These are phyloP conservation scores for Embiotoca jacksoni DNA, from an alignment of 2,113 vertebrate species.

Conservation along the genomic window DNA sequence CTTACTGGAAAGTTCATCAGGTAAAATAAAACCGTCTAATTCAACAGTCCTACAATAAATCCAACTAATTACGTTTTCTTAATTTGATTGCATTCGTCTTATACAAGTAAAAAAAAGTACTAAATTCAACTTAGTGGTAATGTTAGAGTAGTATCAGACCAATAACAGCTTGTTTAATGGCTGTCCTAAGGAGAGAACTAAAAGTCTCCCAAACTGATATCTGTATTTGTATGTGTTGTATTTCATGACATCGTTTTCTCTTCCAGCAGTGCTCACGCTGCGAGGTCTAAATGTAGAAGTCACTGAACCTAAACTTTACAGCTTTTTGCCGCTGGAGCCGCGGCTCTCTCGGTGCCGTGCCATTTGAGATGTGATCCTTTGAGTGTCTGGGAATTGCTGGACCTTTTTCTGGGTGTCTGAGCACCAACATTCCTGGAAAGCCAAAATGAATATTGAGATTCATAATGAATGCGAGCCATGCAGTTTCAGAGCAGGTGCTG, in stretches of 20 bases:
- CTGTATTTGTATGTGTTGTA: no score
- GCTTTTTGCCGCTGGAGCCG: slow-evolving; percentile 15
- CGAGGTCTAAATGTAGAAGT: slow-evolving; percentile 41
- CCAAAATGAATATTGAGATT: slow-evolving; percentile 76
- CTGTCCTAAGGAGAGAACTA: no score
- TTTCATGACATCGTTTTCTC: no score
- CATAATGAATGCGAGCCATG: slow-evolving; percentile 73
- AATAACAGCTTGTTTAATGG: not conserved
- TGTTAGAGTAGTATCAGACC: not conserved
- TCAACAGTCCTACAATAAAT: no score
- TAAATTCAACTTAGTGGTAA: not conserved
- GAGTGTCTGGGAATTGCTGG: slow-evolving; percentile 62
- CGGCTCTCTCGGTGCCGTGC: slow-evolving; percentile 57
- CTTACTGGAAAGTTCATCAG: no score
- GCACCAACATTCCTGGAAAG: slow-evolving; percentile 76
- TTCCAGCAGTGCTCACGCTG: slow-evolving; percentile 6
- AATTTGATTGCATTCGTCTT: no score
- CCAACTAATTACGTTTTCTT: no score
- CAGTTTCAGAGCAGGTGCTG: slow-evolving; percentile 76
- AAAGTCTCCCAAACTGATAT: no score
- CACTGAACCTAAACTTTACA: slow-evolving; percentile 51
- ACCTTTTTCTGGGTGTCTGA: slow-evolving; percentile 58
- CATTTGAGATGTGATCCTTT: slow-evolving; percentile 61
- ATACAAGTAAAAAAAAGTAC: no score
- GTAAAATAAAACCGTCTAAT: no score